Percentiles rank a stretch among this genome's conserved stretches.
Evolutionary conservation across 2,797 vertebrate species (phyloP).

Genomic region (Antrozous pallidus): DNA sequence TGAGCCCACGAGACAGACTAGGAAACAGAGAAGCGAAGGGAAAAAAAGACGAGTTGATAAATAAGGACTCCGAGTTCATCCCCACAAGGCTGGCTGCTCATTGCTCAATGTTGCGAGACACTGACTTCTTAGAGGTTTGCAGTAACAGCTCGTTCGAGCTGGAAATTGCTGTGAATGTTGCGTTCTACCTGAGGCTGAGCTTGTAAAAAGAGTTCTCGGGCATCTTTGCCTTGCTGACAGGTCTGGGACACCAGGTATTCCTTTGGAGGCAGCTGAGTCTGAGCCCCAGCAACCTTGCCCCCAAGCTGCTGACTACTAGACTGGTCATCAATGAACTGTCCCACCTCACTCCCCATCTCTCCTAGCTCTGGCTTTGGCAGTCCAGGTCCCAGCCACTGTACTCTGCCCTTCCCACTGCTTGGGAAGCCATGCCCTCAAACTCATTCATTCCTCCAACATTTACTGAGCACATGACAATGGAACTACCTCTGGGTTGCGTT

Average conservation of each 20-base stretch:
- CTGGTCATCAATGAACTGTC: not conserved
- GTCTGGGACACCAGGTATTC: conserved; percentile 28
- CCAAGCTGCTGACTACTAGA: conserved; percentile 15
- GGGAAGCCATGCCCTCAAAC: not conserved
- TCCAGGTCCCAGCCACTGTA: not conserved
- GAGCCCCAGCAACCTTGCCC: not conserved
- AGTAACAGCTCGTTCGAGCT: conserved; percentile 67
- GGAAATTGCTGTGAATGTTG: conserved; percentile 69
- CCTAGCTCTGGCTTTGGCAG: not conserved
- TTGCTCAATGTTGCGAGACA: conserved; percentile 73
- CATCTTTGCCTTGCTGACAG: conserved; percentile 51
- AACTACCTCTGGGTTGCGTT: not conserved
- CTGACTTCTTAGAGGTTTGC: conserved; percentile 70
- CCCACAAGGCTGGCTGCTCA: conserved; percentile 73
- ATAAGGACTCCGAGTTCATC: conserved; percentile 67
- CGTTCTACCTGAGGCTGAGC: conserved; percentile 54
- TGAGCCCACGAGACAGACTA: conserved; percentile 51
- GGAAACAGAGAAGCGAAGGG: conserved; percentile 38
- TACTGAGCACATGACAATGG: not conserved
- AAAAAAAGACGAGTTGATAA: conserved; percentile 62
- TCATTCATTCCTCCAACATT: not conserved
- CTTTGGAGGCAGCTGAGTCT: not conserved
- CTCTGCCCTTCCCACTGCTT: not conserved
- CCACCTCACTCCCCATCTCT: not conserved
- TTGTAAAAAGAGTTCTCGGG: conserved; percentile 65